Percentiles rank a stretch among this genome's conserved stretches.
Conservation (phyloP, 1,140 invertebrate species). For the Diorhabda elongata region DNA sequence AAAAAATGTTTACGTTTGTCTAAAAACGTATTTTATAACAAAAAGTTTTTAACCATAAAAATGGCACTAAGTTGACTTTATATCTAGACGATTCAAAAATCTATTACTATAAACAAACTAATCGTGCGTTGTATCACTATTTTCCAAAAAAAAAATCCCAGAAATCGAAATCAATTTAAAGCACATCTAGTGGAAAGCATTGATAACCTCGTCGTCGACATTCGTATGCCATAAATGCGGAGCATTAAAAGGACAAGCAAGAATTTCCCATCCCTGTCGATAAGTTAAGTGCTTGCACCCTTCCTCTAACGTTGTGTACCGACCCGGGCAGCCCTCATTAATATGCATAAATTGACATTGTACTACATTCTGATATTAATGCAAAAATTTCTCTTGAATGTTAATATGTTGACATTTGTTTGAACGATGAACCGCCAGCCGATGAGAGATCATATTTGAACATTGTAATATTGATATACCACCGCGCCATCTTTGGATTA, state of each 20-base stretch:
- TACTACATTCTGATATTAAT: slow-evolving; percentile 29
- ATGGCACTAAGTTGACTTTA: too few relatives aligned
- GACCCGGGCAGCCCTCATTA: slow-evolving; percentile 23
- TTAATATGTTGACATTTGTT: slow-evolving; percentile 32
- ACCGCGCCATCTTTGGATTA: slow-evolving; percentile 9
- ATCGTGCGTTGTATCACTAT: too few relatives aligned
- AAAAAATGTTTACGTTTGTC: too few relatives aligned
- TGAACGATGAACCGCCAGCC: slow-evolving; percentile 5
- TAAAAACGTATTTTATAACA: too few relatives aligned
- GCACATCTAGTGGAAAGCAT: too few relatives aligned
- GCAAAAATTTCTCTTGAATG: slow-evolving; percentile 33
- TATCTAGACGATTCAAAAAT: too few relatives aligned
- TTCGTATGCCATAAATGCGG: neutral
- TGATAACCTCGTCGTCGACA: neutral
- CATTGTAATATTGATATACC: slow-evolving; percentile 26
- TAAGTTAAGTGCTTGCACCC: slow-evolving; percentile 15
- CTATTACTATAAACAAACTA: too few relatives aligned
- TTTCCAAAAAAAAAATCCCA: too few relatives aligned
- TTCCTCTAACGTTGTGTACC: slow-evolving; percentile 16
- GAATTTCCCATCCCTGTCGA: slow-evolving; percentile 7
- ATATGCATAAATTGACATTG: slow-evolving; percentile 35
- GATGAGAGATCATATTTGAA: slow-evolving; percentile 24
- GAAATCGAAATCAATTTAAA: too few relatives aligned
- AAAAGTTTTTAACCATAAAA: too few relatives aligned
- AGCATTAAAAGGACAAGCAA: neutral